A percentile compares a stretch with the other conserved stretches of the same genome.
Conservation (phyloP, 2,888 invertebrate genomes). For the Epicampocera succincta region DNA sequence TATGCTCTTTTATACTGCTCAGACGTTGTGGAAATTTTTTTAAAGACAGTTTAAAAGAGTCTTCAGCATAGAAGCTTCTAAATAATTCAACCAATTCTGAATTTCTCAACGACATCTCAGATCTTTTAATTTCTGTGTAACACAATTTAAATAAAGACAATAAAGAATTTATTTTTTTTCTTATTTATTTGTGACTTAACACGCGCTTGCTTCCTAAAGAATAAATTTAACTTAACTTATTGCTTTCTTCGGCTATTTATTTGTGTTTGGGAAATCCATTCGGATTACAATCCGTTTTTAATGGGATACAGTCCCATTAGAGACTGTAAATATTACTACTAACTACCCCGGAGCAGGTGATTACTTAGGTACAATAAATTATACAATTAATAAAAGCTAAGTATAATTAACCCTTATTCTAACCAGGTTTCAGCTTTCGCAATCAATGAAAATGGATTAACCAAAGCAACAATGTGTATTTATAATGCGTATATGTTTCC, state of each 20-base stretch:
- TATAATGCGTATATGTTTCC: conserved; percentile 1
- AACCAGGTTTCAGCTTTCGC: not conserved
- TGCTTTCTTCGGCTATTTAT: no score
- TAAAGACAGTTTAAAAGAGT: not conserved
- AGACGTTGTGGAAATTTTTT: no score
- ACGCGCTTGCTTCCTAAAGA: no score
- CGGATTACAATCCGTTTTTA: no score
- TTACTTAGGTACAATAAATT: not conserved
- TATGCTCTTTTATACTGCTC: no score
- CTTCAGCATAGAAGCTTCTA: not conserved
- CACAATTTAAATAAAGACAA: not conserved
- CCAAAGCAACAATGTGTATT: not conserved
- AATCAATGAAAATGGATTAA: conserved; percentile 5
- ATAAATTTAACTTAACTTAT: no score
- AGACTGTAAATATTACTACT: no score
- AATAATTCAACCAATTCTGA: not conserved
- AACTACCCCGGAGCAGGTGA: not conserved
- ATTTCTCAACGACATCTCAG: not conserved
- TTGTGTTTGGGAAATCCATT: no score
- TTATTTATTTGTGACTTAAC: no score
- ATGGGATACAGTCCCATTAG: no score
- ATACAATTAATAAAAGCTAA: not conserved
- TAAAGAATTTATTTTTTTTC: not conserved
- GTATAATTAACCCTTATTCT: no score
- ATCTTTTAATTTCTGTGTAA: not conserved